Evolutionary conservation across 1,140 invertebrate species (phyloP), one percentile per base, ranked within the genome.

Genomic region (Dryas iulia): DNA sequence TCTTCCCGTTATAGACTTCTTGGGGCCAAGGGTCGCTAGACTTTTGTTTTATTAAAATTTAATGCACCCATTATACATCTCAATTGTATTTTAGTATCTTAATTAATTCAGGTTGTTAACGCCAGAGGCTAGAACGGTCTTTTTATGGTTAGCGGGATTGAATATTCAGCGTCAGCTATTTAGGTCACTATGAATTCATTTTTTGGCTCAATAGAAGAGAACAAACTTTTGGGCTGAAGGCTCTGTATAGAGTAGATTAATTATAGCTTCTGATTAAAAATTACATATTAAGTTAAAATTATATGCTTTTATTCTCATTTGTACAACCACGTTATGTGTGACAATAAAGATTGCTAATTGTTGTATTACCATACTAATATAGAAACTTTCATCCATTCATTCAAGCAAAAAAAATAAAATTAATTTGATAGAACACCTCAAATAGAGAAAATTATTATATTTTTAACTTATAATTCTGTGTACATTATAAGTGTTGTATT

Each of bases 1-100:
- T 78, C 74, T 76, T 77, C 21, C 52, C 57, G 68, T 71, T 69
- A 74, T 74, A 62, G 77, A 78, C 65, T 73, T 68, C 53, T 72
- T 59, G 58, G 25, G 66, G 58, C 66, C 59, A 59, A 64, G 71
- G 65, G 71, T 54, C 65, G 26, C 58, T 65, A 58, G 31, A 52
- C 28, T 59, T 66, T 66, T 66, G 65, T 70, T 70, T 64, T 70
- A 70, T 69, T 69, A 69, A 66, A 54, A 69, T 73, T 69, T 71
- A 30, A 68, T 52, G 66, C 58, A 61, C 60, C 14, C 18, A 3
- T 57, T 57, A 68, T 60, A 8, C 30, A 21, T 25, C 39, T 53
- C 3, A 30, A 30, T 52, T 52, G 24, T 62, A 47, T 62, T 62
- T 62, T 62, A 28, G 33, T 62, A 14, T 53, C 59, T 62, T 62